A percentile compares a stretch with the other conserved stretches of the same genome.
Conservation (phyloP, 1,140 invertebrate genomes). For the Triops cancriformis region DNA sequence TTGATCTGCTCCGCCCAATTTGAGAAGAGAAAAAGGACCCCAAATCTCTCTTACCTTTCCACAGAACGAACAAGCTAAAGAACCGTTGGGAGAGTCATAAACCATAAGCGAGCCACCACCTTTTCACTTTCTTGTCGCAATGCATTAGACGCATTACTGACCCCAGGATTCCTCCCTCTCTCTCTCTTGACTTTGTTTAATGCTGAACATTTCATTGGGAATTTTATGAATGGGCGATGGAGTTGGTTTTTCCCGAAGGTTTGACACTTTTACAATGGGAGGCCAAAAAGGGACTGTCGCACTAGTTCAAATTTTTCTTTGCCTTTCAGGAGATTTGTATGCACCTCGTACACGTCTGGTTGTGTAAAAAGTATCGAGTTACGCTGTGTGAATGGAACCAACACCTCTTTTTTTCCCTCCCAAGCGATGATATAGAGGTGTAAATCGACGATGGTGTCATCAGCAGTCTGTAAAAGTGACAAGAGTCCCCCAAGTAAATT, state of each 20-base stretch:
- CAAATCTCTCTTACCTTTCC: background rate
- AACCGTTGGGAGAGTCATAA: background rate
- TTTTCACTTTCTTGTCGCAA: slow-evolving; percentile 2
- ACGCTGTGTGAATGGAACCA: background rate
- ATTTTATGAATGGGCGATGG: background rate
- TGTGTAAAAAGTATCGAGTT: background rate
- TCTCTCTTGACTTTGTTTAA: slow-evolving; percentile 6
- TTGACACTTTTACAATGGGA: background rate
- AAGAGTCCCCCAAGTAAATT: too few species aligned
- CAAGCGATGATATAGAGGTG: background rate
- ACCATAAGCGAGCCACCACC: background rate
- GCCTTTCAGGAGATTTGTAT: background rate
- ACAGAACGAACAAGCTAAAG: background rate
- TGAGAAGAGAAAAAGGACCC: background rate
- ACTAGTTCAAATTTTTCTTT: background rate
- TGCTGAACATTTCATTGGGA: background rate
- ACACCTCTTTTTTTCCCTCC: background rate
- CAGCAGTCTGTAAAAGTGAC: background rate
- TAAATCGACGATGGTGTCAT: background rate
- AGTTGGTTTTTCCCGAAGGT: background rate
- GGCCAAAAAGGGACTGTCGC: too few species aligned
- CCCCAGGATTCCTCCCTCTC: background rate
- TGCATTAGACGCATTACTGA: slow-evolving; percentile 6
- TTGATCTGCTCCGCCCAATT: slow-evolving; percentile 4
- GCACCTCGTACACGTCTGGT: background rate